Conservation (phyloP, 2,888 invertebrate genomes). For the Falcaria lacertinaria region DNA sequence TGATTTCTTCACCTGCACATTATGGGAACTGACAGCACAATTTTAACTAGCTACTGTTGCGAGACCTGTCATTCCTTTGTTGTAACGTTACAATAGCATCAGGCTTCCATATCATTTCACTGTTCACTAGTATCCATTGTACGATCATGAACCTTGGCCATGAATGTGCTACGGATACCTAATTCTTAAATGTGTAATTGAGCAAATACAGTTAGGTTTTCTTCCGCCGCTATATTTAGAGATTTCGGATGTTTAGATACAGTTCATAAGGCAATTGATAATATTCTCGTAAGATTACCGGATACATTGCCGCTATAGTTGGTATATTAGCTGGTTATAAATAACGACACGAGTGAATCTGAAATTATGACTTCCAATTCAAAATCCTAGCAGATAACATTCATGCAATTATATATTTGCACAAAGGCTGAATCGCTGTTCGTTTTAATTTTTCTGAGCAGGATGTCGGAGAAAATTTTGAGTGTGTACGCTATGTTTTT, state of each 20-base stretch:
- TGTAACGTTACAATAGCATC: conserved; percentile 49
- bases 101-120: conserved; percentile 43
- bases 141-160: conserved; percentile 46
- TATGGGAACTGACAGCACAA: conserved; percentile 39
- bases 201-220: conserved; percentile 23
- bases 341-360: background rate
- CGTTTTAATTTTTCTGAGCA: no score
- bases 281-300: background rate
- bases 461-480: background rate
- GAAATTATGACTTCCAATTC: no score
- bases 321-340: background rate
- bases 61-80: conserved; percentile 66
- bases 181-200: conserved; percentile 28
- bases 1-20: conserved; percentile 40
- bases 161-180: conserved; percentile 33
- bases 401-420: no score
- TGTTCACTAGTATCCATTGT: conserved; percentile 14
- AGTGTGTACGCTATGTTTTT: background rate
- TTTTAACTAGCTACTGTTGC: conserved; percentile 27
- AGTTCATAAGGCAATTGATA: background rate
- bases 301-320: background rate
- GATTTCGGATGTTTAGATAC: conserved; percentile 15
- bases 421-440: no score
- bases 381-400: no score
- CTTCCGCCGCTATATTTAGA: conserved; percentile 20